Percentiles rank a stretch among this genome's conserved stretches.
These are phyloP conservation scores for Eulemur rubriventer DNA, from an alignment of 2,797 vertebrate species.

Conservation along the genomic window DNA sequence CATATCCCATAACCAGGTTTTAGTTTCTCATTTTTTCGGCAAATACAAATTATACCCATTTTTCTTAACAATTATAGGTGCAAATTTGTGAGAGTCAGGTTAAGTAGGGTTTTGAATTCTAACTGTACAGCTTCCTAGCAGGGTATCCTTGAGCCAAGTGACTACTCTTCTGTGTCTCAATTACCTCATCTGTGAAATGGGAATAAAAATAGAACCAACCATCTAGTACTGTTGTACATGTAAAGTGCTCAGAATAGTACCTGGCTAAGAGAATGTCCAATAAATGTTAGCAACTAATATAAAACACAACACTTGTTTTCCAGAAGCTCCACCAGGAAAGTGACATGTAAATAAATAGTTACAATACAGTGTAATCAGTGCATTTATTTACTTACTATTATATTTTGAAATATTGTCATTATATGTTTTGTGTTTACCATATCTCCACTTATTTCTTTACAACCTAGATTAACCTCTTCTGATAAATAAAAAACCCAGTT, in stretches of 20 bases:
- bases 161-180: not conserved
- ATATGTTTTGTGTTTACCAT: not conserved
- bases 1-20: not conserved
- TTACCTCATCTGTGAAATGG: not conserved
- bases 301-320: not conserved
- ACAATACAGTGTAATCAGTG: not conserved
- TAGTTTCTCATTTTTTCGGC: not conserved
- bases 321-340: not conserved
- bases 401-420: not conserved
- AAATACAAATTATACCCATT: not conserved
- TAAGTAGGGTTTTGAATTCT: not conserved
- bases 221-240: not conserved
- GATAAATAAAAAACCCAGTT: not conserved
- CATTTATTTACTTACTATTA: not conserved
- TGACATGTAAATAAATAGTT: not conserved
- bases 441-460: not conserved
- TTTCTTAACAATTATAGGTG: not conserved
- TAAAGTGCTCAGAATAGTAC: not conserved
- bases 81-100: not conserved
- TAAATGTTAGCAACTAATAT: not conserved
- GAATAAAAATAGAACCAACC: not conserved
- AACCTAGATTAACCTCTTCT: not conserved
- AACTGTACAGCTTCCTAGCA: not conserved
- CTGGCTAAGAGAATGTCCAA: not conserved
- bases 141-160: not conserved